Conservation (phyloP, 1,140 invertebrate genomes). For the Maconellicoccus hirsutus region DNA sequence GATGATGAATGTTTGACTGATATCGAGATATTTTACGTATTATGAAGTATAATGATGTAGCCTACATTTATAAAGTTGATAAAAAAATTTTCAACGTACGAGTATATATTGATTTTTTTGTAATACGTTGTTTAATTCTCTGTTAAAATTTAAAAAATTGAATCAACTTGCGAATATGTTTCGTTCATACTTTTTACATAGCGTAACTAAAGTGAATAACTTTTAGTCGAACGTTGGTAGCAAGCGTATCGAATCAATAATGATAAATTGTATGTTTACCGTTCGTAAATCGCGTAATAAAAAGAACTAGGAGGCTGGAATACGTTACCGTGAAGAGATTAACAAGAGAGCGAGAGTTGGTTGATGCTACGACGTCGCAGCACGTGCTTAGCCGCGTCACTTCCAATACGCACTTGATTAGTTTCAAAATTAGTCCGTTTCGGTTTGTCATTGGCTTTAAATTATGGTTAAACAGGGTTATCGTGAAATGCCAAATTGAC, state of each 20-base stretch:
- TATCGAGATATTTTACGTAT: no score
- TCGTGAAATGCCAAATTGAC: not conserved
- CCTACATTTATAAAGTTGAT: no score
- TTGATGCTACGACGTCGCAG: not conserved
- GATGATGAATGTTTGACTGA: conserved; percentile 7
- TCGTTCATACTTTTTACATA: not conserved
- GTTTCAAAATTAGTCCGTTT: conserved; percentile 15
- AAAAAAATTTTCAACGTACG: no score
- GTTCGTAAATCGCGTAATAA: conserved; percentile 13
- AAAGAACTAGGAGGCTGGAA: conserved; percentile 11
- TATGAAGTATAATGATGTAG: no score
- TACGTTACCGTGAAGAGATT: conserved; percentile 10
- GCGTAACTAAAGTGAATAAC: not conserved
- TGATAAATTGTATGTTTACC: conserved; percentile 20
- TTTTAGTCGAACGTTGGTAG: not conserved
- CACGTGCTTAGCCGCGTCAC: not conserved
- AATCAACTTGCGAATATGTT: no score
- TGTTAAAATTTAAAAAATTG: no score
- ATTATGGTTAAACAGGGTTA: not conserved
- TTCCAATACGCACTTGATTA: conserved; percentile 8
- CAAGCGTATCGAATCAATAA: conserved; percentile 13
- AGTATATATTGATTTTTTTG: no score
- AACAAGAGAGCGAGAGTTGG: not conserved
- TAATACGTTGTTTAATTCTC: no score
- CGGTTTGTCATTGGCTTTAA: conserved; percentile 5